A percentile compares a stretch with the other conserved stretches of the same genome.
Evolutionary conservation across 2,888 invertebrate genomes (phyloP).

Genomic region (Coelopa pilipes): DNA sequence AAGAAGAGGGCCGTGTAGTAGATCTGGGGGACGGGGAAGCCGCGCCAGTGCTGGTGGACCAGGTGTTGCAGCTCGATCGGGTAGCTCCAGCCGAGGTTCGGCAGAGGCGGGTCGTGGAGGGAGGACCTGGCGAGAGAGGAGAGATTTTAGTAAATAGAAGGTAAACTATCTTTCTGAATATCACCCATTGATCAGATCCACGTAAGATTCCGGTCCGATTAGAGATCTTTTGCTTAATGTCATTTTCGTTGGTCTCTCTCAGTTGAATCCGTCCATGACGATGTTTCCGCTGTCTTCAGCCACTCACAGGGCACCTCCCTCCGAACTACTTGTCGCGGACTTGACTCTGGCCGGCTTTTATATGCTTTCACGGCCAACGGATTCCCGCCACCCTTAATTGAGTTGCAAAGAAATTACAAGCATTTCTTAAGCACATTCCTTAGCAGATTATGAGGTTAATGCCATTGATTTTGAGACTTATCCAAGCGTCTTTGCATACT

Average conservation of each 20-base stretch:
- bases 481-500: slow-evolving; percentile 13
- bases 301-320: too few relatives aligned
- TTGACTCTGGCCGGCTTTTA: not conserved
- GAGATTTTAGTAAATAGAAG: too few relatives aligned
- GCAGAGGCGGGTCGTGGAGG: not conserved
- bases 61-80: slow-evolving; percentile 74
- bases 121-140: slow-evolving; percentile 27
- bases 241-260: slow-evolving; percentile 32
- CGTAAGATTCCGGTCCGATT: slow-evolving; percentile 42
- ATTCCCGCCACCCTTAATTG: not conserved
- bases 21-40: slow-evolving; percentile 74
- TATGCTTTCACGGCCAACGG: not conserved
- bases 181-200: slow-evolving; percentile 42
- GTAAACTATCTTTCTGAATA: not conserved
- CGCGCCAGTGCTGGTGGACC: slow-evolving; percentile 78
- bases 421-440: slow-evolving; percentile 30
- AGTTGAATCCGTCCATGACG: not conserved
- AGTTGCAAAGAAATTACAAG: slow-evolving; percentile 21
- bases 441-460: slow-evolving; percentile 30
- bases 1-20: slow-evolving; percentile 76
- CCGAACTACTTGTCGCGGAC: slow-evolving; percentile 6
- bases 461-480: slow-evolving; percentile 15
- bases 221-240: slow-evolving; percentile 32
- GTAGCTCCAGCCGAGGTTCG: slow-evolving; percentile 75
- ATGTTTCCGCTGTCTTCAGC: too few relatives aligned